A percentile compares a stretch with the other conserved stretches of the same genome.
Conservation (phyloP, 2,888 invertebrate genomes). For the Rotaria macrura region DNA sequence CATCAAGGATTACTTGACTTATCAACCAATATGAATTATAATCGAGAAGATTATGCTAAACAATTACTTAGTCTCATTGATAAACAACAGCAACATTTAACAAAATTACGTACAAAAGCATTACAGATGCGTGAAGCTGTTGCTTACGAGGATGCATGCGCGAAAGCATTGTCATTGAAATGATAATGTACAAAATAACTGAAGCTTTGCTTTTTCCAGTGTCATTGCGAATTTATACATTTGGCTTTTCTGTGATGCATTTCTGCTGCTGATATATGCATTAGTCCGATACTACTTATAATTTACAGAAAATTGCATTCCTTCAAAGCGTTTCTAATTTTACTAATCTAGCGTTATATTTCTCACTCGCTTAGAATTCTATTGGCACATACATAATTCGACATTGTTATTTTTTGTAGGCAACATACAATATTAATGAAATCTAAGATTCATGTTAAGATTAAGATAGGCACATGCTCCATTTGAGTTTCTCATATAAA, state of each 20-base stretch:
- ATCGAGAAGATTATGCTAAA: constrained; percentile 32
- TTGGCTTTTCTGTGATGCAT: not conserved
- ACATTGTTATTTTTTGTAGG: not conserved
- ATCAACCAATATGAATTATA: constrained; percentile 26
- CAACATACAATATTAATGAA: not conserved
- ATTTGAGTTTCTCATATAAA: too few relatives aligned
- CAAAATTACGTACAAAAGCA: not conserved
- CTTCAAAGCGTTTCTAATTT: not conserved
- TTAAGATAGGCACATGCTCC: not conserved
- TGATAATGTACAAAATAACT: not conserved
- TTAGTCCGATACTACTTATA: constrained; percentile 9
- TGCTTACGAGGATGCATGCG: not conserved
- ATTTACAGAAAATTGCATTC: not conserved
- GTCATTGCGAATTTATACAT: not conserved
- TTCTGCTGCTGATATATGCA: not conserved
- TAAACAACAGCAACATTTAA: not conserved
- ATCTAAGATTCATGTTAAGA: not conserved
- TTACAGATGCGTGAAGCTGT: constrained; percentile 3
- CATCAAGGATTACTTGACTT: constrained; percentile 28
- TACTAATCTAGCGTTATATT: not conserved
- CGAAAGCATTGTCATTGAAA: not conserved
- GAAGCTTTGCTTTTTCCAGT: not conserved
- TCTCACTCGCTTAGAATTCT: not conserved
- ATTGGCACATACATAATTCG: not conserved
- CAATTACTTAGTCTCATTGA: constrained; percentile 23